Conservation (phyloP, 2,113 vertebrate species). For the Psettodes erumei region DNA sequence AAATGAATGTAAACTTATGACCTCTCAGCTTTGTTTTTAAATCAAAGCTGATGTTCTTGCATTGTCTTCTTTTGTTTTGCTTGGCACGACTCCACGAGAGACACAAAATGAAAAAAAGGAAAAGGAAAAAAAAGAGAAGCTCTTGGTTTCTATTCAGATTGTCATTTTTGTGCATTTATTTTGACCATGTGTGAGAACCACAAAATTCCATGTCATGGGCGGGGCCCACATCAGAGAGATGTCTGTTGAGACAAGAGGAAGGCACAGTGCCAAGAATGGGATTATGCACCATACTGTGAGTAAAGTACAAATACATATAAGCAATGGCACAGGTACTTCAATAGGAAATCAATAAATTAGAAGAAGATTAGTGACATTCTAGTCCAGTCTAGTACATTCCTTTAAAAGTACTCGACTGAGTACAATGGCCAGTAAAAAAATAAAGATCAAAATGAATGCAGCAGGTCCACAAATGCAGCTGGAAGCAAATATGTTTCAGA, state of each 20-base stretch:
- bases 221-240: neutral
- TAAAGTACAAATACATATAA: neutral
- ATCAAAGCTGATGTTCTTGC: conserved; percentile 6
- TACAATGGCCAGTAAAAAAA: neutral
- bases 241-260: conserved; percentile 16
- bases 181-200: conserved; percentile 53
- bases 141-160: conserved; percentile 15
- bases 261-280: neutral
- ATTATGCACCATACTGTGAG: neutral
- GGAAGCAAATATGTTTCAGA: conserved; percentile 2
- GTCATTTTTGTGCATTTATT: conserved; percentile 53
- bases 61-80: conserved; percentile 22
- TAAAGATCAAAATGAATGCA: neutral
- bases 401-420: neutral
- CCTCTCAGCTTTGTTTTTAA: conserved; percentile 9
- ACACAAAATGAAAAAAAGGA: no score
- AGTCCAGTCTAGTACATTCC: neutral
- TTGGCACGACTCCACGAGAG: neutral
- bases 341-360: neutral
- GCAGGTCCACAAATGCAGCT: neutral
- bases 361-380: no score
- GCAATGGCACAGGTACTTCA: neutral
- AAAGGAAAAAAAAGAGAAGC: neutral
- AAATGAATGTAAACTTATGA: conserved; percentile 22
- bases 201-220: conserved; percentile 43